Conservation (phyloP, 1,140 invertebrate genomes). For the Tetraneura akinire region DNA sequence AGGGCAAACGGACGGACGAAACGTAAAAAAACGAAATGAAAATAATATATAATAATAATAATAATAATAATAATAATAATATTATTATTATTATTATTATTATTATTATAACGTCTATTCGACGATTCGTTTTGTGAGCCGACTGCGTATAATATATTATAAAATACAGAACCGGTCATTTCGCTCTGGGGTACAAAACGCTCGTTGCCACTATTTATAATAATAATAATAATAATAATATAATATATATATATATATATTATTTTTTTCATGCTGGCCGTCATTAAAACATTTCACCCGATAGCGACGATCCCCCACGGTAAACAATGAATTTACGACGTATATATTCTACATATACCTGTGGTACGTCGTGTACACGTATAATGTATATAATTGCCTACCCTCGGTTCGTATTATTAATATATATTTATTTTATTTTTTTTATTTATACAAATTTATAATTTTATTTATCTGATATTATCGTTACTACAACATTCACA, state of each 20-base stretch:
- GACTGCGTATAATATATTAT: too few species aligned
- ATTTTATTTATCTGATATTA: background rate
- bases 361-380: background rate
- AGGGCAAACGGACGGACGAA: background rate
- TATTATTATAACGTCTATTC: background rate
- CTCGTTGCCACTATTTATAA: constrained; percentile 27
- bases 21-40: constrained; percentile 6
- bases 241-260: too few species aligned
- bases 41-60: too few species aligned
- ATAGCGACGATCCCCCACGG: constrained; percentile 4
- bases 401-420: too few species aligned
- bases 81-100: too few species aligned
- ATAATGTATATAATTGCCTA: background rate
- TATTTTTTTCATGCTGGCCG: background rate
- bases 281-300: constrained; percentile 38
- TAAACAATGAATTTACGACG: constrained; percentile 17
- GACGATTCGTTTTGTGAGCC: background rate
- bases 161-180: constrained; percentile 28
- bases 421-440: background rate
- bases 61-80: too few species aligned
- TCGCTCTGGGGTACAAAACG: background rate
- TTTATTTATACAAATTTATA: background rate
- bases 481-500: background rate
- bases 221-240: too few species aligned
- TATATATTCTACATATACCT: too few species aligned